phyloP scores from a whole-genome alignment of 2,797 vertebrate genomes.

The Erpetoichthys calabaricus region DNA sequence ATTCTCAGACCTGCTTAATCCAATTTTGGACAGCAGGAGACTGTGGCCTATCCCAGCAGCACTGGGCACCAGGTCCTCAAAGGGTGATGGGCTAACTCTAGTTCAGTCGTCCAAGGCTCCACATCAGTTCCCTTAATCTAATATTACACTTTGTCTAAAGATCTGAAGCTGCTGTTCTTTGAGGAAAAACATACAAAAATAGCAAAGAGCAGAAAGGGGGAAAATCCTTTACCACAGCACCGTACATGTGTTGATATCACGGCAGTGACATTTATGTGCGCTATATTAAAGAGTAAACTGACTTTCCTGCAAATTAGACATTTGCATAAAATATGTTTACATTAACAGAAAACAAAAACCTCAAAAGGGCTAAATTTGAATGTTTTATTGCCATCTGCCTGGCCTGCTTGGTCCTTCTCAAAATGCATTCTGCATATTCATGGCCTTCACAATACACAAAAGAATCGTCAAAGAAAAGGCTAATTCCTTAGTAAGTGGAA shows the following conservation, averaged over 20 bases:
- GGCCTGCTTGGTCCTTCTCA: constrained; percentile 41
- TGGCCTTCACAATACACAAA: constrained; percentile 8
- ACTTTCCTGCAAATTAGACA: constrained; percentile 44
- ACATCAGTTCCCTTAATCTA: no score
- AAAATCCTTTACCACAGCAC: no score
- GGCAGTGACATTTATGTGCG: no score
- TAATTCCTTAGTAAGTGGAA: not conserved
- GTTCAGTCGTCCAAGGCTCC: no score
- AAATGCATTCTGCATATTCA: constrained; percentile 10
- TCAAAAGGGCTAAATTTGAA: not conserved
- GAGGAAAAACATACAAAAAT: constrained; percentile 15
- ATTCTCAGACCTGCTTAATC: no score
- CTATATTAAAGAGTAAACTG: constrained; percentile 19
- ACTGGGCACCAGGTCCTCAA: no score
- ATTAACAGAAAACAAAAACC: constrained; percentile 37
- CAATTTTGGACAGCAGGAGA: no score
- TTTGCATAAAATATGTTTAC: constrained; percentile 61
- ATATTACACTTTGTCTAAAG: no score
- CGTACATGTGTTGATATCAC: no score
- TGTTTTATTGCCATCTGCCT: constrained; percentile 41
- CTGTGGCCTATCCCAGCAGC: no score
- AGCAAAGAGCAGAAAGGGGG: constrained; percentile 13
- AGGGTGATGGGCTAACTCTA: no score
- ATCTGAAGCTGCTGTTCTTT: no score
- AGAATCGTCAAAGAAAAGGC: constrained; percentile 5